phyloP scores from a whole-genome alignment of 2,888 invertebrate species.

The Ypsolopha scabrella region DNA sequence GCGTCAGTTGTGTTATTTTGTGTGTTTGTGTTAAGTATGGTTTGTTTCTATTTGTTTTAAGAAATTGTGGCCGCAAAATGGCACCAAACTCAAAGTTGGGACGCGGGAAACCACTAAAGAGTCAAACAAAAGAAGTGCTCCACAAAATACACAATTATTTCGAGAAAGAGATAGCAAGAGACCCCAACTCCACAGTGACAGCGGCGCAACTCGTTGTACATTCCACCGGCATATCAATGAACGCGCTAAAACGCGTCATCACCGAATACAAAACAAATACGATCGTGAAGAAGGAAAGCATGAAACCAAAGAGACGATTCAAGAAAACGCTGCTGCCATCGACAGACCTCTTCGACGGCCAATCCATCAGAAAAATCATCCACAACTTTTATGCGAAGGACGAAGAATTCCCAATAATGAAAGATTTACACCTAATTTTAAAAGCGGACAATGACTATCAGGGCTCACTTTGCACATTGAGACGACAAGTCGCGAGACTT shows the following conservation, averaged over 20 bases:
- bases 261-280: conserved; percentile 14
- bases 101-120: conserved; percentile 23
- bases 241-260: conserved; percentile 19
- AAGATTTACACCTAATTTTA: conserved; percentile 20
- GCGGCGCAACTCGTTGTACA: conserved; percentile 24
- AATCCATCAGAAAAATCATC: conserved; percentile 20
- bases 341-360: conserved; percentile 18
- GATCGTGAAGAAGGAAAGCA: conserved; percentile 16
- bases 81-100: conserved; percentile 21
- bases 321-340: conserved; percentile 15
- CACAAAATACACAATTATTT: conserved; percentile 23
- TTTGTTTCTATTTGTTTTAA: conserved; percentile 13
- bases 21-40: conserved; percentile 9
- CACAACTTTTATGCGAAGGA: conserved; percentile 23
- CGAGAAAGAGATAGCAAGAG: conserved; percentile 21
- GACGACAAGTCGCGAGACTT: conserved; percentile 20
- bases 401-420: conserved; percentile 23
- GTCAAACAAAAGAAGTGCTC: conserved; percentile 23
- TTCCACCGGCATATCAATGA: conserved; percentile 23
- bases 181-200: conserved; percentile 23
- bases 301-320: conserved; percentile 13
- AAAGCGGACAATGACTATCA: conserved; percentile 24
- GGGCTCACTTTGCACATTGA: conserved; percentile 21
- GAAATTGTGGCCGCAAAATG: conserved; percentile 13
- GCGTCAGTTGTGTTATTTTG: conserved; percentile 20